These are phyloP conservation scores for Aphaenogaster floridana DNA, from an alignment of 1,140 invertebrate species.

Conservation along the genomic window DNA sequence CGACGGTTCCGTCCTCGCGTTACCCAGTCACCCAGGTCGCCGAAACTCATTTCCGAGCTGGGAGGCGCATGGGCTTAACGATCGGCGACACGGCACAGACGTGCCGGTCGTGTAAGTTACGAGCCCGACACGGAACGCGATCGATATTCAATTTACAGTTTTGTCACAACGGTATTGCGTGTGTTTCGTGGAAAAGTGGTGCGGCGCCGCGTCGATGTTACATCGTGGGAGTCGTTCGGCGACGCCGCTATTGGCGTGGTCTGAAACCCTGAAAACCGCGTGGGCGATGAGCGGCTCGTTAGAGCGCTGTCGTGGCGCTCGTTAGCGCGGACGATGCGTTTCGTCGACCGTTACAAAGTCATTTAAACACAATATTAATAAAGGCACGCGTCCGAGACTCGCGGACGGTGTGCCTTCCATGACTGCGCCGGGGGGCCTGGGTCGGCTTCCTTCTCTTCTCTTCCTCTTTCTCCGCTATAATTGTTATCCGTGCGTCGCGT, in stretches of 20 bases:
- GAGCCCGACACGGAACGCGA: slow-evolving; percentile 34
- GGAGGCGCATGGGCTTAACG: slow-evolving; percentile 72
- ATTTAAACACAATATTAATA: slow-evolving; percentile 74
- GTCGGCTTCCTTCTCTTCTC: neutral
- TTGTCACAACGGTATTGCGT: slow-evolving; percentile 82
- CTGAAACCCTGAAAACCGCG: slow-evolving; percentile 66
- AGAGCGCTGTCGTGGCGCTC: slow-evolving; percentile 69
- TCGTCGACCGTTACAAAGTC: slow-evolving; percentile 53
- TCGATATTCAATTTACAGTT: slow-evolving; percentile 87
- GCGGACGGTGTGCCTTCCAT: slow-evolving; percentile 6
- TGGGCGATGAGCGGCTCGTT: slow-evolving; percentile 70
- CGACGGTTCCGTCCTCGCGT: slow-evolving; percentile 21
- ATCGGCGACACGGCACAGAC: slow-evolving; percentile 80
- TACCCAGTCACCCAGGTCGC: slow-evolving; percentile 30
- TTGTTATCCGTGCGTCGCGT: slow-evolving; percentile 64
- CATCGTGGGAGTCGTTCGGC: slow-evolving; percentile 44
- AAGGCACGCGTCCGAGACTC: slow-evolving; percentile 41
- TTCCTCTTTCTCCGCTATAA: neutral
- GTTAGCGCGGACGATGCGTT: slow-evolving; percentile 65
- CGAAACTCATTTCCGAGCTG: slow-evolving; percentile 58
- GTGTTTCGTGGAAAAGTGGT: slow-evolving; percentile 78
- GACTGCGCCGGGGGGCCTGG: neutral
- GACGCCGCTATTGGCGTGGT: slow-evolving; percentile 53
- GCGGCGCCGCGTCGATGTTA: slow-evolving; percentile 1
- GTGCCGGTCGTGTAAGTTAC: slow-evolving; percentile 46